Evolutionary conservation across 1,140 invertebrate species (phyloP).

Genomic region (Aphelenchoides fujianensis): DNA sequence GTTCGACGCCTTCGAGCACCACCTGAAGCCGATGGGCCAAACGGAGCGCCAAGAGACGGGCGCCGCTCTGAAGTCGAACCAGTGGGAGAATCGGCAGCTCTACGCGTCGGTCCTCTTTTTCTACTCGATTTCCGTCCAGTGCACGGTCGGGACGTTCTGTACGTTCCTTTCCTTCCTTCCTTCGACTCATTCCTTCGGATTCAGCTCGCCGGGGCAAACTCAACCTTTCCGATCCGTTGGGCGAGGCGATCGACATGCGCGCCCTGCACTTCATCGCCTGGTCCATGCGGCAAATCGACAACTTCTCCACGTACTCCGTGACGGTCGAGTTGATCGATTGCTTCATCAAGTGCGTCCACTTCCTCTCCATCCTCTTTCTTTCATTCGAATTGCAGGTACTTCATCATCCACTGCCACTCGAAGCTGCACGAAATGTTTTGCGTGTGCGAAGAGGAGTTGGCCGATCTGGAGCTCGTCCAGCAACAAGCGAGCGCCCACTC

Average conservation of each 20-base stretch:
- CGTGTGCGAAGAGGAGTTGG: conserved; percentile 11
- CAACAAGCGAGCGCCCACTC: too few relatives aligned
- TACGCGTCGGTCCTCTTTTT: not conserved
- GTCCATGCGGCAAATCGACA: not conserved
- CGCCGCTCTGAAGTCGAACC: too few relatives aligned
- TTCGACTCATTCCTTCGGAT: not conserved
- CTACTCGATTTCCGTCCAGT: conserved; percentile 9
- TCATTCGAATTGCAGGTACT: too few relatives aligned
- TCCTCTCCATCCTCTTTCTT: too few relatives aligned
- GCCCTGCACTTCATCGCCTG: conserved; percentile 5
- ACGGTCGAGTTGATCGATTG: conserved; percentile 1
- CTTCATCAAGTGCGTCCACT: too few relatives aligned
- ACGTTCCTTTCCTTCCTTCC: not conserved
- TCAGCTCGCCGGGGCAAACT: not conserved
- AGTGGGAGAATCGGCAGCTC: not conserved
- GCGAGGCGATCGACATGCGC: not conserved
- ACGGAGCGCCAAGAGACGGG: too few relatives aligned
- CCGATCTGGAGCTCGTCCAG: not conserved
- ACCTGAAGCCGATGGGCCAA: conserved; percentile 10
- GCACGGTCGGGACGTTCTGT: conserved; percentile 11
- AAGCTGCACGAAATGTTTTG: conserved; percentile 1
- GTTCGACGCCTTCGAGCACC: not conserved
- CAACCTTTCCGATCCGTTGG: not conserved
- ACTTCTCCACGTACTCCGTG: not conserved
- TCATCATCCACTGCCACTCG: not conserved